Percentiles rank a stretch among this genome's conserved stretches.
Conservation (phyloP, 2,888 invertebrate species). For the Mycalesis mineus region DNA sequence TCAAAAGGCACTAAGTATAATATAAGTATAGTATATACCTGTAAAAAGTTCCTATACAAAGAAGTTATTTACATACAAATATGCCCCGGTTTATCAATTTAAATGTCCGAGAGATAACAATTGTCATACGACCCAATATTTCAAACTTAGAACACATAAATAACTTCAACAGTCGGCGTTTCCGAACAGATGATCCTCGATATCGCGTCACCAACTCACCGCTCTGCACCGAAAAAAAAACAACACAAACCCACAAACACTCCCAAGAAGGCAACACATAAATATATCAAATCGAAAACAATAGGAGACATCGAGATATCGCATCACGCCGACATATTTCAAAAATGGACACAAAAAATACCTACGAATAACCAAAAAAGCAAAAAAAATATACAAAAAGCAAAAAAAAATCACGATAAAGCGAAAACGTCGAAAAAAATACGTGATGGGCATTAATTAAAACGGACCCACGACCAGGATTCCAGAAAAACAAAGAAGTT, state of each 20-base stretch:
- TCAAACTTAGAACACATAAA: constrained; percentile 50
- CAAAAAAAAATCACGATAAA: constrained; percentile 46
- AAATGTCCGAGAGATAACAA: constrained; percentile 29
- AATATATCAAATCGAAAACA: constrained; percentile 78
- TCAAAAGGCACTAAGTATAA: too few relatives aligned
- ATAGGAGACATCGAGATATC: constrained; percentile 74
- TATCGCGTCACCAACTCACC: constrained; percentile 58
- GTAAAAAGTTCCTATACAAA: background rate
- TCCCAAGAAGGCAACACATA: constrained; percentile 67
- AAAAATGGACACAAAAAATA: constrained; percentile 67
- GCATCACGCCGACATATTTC: constrained; percentile 74
- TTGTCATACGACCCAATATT: constrained; percentile 47
- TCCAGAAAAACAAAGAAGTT: constrained; percentile 75
- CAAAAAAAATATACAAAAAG: constrained; percentile 57
- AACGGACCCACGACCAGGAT: constrained; percentile 75
- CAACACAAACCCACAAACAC: constrained; percentile 52
- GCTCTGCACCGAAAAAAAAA: constrained; percentile 34
- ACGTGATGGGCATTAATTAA: constrained; percentile 80
- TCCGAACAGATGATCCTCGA: constrained; percentile 57
- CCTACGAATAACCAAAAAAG: constrained; percentile 47
- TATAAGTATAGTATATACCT: too few relatives aligned
- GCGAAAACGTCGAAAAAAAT: constrained; percentile 72
- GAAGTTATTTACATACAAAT: constrained; percentile 11
- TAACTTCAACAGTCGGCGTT: constrained; percentile 56
- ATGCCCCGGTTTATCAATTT: constrained; percentile 30